A percentile compares a stretch with the other conserved stretches of the same genome.
Evolutionary conservation across 1,140 invertebrate species (phyloP).

Genomic region (Trinorchestia longiramus): DNA sequence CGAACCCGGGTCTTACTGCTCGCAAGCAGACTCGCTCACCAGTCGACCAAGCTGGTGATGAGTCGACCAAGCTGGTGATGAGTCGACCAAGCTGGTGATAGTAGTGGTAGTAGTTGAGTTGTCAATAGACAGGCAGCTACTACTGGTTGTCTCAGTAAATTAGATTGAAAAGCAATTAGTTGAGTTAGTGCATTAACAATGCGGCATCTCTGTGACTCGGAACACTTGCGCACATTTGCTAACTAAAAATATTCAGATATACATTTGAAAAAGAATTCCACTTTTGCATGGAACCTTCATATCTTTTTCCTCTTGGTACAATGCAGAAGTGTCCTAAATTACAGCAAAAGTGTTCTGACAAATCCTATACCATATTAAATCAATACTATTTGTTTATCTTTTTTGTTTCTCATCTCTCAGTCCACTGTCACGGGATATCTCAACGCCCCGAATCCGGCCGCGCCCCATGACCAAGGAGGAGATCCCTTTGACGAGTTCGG

Average conservation of each 20-base stretch:
- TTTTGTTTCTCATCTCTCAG: conserved; percentile 74
- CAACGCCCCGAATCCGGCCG: conserved; percentile 69
- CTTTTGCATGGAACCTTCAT: neutral
- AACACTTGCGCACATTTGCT: neutral
- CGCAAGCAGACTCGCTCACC: too few species aligned
- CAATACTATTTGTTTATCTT: neutral
- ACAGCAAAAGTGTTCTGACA: neutral
- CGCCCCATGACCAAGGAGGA: conserved; percentile 56
- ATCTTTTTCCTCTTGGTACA: neutral
- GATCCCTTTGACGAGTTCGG: neutral
- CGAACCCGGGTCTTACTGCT: too few species aligned
- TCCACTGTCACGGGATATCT: conserved; percentile 76
- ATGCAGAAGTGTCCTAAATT: neutral
- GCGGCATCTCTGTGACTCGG: neutral
- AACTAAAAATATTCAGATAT: neutral
- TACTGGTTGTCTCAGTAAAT: too few species aligned
- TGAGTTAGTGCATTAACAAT: neutral
- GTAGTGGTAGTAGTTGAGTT: neutral
- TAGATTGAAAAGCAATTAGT: neutral
- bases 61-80: too few species aligned
- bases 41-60: too few species aligned
- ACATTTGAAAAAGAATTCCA: neutral
- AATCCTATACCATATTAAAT: neutral
- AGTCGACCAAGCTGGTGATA: too few species aligned
- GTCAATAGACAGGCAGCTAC: neutral